Conservation (phyloP, 1,140 invertebrate species). For the Hesperophylax magnus region DNA sequence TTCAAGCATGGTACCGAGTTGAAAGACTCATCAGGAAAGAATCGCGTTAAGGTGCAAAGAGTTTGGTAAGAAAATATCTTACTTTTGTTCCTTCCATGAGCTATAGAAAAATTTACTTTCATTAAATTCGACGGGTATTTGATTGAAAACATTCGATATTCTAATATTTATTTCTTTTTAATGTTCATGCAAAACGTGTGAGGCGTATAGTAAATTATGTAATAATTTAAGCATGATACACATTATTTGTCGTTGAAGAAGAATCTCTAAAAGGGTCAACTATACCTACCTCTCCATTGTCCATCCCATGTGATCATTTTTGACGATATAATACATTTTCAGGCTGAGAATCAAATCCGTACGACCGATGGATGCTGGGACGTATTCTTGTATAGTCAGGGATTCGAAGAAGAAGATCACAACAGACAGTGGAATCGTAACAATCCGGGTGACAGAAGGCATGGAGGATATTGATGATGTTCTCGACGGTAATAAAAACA, state of each 20-base stretch:
- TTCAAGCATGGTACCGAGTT: conserved; percentile 44
- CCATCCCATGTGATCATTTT: not conserved
- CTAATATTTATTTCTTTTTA: not conserved
- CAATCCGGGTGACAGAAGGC: conserved; percentile 58
- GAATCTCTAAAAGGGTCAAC: not conserved
- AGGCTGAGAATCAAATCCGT: conserved; percentile 67
- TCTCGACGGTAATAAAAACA: conserved; percentile 52
- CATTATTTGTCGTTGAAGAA: not conserved
- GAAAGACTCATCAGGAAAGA: conserved; percentile 21
- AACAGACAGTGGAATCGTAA: conserved; percentile 61
- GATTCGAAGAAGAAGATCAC: conserved; percentile 59
- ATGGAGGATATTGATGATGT: conserved; percentile 53
- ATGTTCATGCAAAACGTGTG: not conserved
- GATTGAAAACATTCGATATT: not conserved
- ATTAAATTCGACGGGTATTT: too few species aligned
- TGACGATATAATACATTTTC: not conserved
- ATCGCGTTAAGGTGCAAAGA: conserved; percentile 47
- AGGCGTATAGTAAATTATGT: not conserved
- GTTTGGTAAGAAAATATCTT: conserved; percentile 30
- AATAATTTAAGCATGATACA: not conserved
- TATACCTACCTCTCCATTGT: not conserved
- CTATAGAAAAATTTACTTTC: not conserved
- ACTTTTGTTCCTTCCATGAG: not conserved
- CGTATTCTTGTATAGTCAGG: conserved; percentile 62
- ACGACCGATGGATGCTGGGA: conserved; percentile 62